A percentile compares a stretch with the other conserved stretches of the same genome.
Evolutionary conservation across 2,797 vertebrate species (phyloP).

Genomic region (Anableps anableps): DNA sequence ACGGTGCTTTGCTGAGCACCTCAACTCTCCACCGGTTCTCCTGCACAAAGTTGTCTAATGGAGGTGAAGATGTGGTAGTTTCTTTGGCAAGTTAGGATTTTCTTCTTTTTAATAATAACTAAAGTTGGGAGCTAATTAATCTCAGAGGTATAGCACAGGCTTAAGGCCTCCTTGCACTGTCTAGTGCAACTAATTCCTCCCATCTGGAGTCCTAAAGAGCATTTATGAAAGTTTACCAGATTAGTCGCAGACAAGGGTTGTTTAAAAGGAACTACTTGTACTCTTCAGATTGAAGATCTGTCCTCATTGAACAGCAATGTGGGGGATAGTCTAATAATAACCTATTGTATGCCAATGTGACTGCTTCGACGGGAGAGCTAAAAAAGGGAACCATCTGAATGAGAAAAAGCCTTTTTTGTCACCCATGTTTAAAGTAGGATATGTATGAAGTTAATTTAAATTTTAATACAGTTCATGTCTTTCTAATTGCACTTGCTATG

Average conservation of each 20-base stretch:
- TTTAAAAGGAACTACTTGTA: constrained; percentile 79
- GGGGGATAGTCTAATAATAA: constrained; percentile 67
- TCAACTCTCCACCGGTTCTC: constrained; percentile 58
- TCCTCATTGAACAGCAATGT: constrained; percentile 59
- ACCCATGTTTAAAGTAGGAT: constrained; percentile 70
- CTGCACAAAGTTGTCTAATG: constrained; percentile 73
- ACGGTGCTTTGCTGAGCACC: constrained; percentile 71
- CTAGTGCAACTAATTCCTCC: constrained; percentile 77
- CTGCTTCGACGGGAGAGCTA: constrained; percentile 66
- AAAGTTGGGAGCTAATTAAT: constrained; percentile 84
- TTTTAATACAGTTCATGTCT: constrained; percentile 60
- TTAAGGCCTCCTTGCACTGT: constrained; percentile 72
- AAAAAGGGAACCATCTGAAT: constrained; percentile 68
- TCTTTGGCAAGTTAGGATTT: constrained; percentile 72
- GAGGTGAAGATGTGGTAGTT: constrained; percentile 73
- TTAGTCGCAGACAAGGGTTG: constrained; percentile 76
- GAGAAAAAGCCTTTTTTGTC: constrained; percentile 50
- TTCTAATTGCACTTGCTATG: constrained; percentile 62
- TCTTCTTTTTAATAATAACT: constrained; percentile 72
- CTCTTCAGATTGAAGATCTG: constrained; percentile 77
- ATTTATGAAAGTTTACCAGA: constrained; percentile 82
- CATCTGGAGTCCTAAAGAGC: constrained; percentile 75
- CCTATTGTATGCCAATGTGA: constrained; percentile 71
- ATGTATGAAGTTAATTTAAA: constrained; percentile 68
- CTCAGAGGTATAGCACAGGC: constrained; percentile 76